Evolutionary conservation across 2,797 vertebrate genomes (phyloP).

Genomic region (Intellagama lesueurii): DNA sequence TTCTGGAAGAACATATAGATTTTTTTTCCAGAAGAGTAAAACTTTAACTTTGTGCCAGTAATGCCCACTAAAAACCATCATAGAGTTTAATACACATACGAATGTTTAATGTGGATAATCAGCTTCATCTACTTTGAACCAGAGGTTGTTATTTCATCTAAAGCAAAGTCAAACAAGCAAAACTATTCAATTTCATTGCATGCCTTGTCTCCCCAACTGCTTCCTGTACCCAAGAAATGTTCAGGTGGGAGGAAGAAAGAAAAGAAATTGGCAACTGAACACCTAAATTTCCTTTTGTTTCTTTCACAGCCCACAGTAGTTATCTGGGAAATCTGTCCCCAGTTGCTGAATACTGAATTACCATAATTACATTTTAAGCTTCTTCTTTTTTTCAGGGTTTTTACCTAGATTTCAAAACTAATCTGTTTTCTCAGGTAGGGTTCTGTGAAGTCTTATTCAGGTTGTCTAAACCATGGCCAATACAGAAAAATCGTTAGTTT

Average conservation of each 20-base stretch:
- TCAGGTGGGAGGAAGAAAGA: constrained; percentile 61
- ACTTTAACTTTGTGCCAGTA: background rate
- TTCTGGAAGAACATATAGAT: background rate
- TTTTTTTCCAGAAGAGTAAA: background rate
- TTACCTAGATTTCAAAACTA: constrained; percentile 50
- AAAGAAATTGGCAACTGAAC: constrained; percentile 61
- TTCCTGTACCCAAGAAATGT: constrained; percentile 66
- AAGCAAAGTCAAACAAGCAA: constrained; percentile 64
- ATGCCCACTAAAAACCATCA: background rate
- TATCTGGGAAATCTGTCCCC: constrained; percentile 20
- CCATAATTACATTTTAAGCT: constrained; percentile 66
- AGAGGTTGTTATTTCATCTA: constrained; percentile 1
- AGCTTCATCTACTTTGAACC: constrained; percentile 50
- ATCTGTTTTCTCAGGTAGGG: no score
- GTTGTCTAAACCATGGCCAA: no score
- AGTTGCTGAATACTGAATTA: constrained; percentile 66
- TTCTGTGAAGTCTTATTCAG: no score
- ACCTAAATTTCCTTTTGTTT: constrained; percentile 66
- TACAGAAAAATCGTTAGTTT: no score
- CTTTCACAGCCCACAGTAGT: constrained; percentile 65
- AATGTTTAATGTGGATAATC: constrained; percentile 14
- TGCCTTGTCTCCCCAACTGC: constrained; percentile 64
- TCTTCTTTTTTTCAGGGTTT: constrained; percentile 61
- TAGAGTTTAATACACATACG: constrained; percentile 42
- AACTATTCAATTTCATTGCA: constrained; percentile 59